A percentile compares a stretch with the other conserved stretches of the same genome.
Conservation (phyloP, 2,888 invertebrate genomes). For the Auanema freiburgensis region DNA sequence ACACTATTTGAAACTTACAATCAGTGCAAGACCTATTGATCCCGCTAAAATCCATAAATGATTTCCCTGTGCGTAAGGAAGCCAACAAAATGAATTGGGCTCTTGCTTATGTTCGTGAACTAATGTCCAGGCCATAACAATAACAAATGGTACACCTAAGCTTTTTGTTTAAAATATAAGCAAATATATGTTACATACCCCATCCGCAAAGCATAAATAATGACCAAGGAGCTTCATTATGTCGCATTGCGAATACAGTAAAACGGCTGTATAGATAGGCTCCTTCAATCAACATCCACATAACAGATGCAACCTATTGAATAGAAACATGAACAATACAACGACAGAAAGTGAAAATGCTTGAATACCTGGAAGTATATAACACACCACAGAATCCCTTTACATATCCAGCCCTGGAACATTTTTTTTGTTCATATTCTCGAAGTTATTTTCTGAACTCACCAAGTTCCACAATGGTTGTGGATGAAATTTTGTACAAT, state of each 20-base stretch:
- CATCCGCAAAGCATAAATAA: slow-evolving; percentile 70
- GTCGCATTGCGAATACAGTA: slow-evolving; percentile 70
- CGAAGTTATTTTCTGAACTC: slow-evolving; percentile 12
- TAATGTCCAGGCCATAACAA: slow-evolving; percentile 67
- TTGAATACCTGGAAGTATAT: slow-evolving; percentile 68
- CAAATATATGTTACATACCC: slow-evolving; percentile 65
- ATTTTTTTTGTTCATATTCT: slow-evolving; percentile 8
- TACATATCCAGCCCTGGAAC: slow-evolving; percentile 70
- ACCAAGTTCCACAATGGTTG: slow-evolving; percentile 47
- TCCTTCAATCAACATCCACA: slow-evolving; percentile 72
- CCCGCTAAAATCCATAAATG: slow-evolving; percentile 65
- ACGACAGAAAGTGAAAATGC: slow-evolving; percentile 6
- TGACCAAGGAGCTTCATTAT: slow-evolving; percentile 69
- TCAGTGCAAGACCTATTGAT: slow-evolving; percentile 65
- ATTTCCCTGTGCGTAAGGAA: slow-evolving; percentile 64
- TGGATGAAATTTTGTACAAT: slow-evolving; percentile 56
- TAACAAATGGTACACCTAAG: slow-evolving; percentile 67
- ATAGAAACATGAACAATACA: background rate
- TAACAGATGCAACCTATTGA: slow-evolving; percentile 68
- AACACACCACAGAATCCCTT: slow-evolving; percentile 67
- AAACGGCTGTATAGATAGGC: slow-evolving; percentile 65
- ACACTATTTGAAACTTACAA: slow-evolving; percentile 50
- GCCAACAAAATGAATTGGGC: slow-evolving; percentile 65
- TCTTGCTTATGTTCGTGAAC: slow-evolving; percentile 61
- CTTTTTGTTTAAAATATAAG: background rate